Percentiles rank a stretch among this genome's conserved stretches.
These are phyloP conservation scores for Beris morrisii DNA, from an alignment of 2,888 invertebrate genomes.

Conservation along the genomic window DNA sequence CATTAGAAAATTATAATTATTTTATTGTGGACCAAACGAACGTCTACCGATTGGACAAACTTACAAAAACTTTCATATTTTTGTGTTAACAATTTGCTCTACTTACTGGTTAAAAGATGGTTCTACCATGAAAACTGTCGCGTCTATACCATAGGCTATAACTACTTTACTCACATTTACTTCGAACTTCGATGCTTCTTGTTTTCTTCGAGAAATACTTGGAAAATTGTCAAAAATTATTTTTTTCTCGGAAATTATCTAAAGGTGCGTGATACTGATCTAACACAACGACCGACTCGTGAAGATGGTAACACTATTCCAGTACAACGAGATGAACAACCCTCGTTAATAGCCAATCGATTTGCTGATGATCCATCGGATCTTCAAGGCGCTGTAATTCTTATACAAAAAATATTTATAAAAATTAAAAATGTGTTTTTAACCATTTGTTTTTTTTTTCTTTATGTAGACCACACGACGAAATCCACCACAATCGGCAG, in stretches of 20 bases:
- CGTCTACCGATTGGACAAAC: no score
- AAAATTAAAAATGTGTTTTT: background rate
- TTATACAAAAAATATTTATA: background rate
- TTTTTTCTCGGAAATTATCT: conserved; percentile 9
- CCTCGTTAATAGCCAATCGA: conserved; percentile 29
- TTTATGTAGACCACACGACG: conserved; percentile 11
- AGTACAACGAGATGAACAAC: conserved; percentile 15
- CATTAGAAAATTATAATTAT: no score
- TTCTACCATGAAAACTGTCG: no score
- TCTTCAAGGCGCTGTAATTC: conserved; percentile 25
- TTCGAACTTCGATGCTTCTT: no score
- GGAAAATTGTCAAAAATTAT: background rate
- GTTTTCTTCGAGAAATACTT: no score
- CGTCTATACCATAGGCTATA: no score
- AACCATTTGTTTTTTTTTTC: background rate
- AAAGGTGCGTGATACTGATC: conserved; percentile 1
- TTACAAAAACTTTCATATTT: no score
- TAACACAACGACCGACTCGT: conserved; percentile 32
- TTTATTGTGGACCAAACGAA: no score
- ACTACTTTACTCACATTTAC: no score
- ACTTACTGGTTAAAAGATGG: no score
- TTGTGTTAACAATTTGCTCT: no score
- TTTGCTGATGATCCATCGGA: conserved; percentile 30
- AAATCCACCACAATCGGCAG: background rate
- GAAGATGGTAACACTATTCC: conserved; percentile 26